A percentile compares a stretch with the other conserved stretches of the same genome.
These are phyloP conservation scores for Onychostoma macrolepis DNA, from an alignment of 2,113 vertebrate species.

Conservation along the genomic window DNA sequence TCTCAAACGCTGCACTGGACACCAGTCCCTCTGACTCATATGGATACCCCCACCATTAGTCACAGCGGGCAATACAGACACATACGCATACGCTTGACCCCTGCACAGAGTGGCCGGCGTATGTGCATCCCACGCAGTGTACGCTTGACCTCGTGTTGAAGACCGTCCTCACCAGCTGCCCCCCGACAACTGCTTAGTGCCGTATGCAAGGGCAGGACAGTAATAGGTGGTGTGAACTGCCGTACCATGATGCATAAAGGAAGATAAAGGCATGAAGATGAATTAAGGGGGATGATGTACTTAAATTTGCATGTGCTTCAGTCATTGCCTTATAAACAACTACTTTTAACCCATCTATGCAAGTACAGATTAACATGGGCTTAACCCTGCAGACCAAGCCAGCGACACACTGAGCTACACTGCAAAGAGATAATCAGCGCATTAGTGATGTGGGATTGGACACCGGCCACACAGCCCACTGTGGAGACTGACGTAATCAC, in stretches of 20 bases:
- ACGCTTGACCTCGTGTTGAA: constrained; percentile 53
- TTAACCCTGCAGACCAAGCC: constrained; percentile 54
- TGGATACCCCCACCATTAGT: constrained; percentile 80
- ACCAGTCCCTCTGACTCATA: constrained; percentile 76
- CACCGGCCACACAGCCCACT: constrained; percentile 48
- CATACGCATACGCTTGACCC: constrained; percentile 41
- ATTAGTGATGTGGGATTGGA: constrained; percentile 60
- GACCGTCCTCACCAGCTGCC: constrained; percentile 74
- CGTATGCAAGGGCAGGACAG: constrained; percentile 68
- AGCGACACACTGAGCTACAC: constrained; percentile 52
- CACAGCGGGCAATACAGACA: constrained; percentile 73
- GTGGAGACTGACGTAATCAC: constrained; percentile 71
- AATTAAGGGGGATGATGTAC: constrained; percentile 58
- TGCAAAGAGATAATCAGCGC: constrained; percentile 64
- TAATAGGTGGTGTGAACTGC: constrained; percentile 62
- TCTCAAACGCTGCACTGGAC: constrained; percentile 67
- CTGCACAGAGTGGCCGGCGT: constrained; percentile 55
- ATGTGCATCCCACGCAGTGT: constrained; percentile 56
- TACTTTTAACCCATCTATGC: constrained; percentile 52
- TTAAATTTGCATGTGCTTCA: constrained; percentile 31
- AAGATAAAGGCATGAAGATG: constrained; percentile 59
- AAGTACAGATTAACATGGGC: constrained; percentile 64
- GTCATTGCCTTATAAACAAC: constrained; percentile 49
- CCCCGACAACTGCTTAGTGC: constrained; percentile 71
- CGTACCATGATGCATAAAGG: constrained; percentile 49